Evolutionary conservation across 1,140 invertebrate genomes (phyloP).

Genomic region (Lordiphosa collinella): DNA sequence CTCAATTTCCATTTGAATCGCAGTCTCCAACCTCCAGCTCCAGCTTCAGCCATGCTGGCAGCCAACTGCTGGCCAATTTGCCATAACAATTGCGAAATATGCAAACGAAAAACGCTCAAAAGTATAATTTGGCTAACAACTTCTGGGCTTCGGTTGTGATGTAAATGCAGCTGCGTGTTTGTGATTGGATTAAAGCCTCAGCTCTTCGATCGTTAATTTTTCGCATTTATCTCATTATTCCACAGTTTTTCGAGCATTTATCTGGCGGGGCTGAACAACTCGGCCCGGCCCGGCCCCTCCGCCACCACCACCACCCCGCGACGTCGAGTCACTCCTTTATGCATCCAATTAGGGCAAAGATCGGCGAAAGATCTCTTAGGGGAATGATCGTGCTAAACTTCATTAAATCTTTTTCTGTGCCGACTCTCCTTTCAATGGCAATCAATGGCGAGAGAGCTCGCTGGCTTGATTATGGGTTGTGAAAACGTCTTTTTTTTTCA

Average conservation of each 20-base stretch:
- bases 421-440: conserved; percentile 45
- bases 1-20: not conserved
- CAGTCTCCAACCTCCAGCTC: not conserved
- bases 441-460: no score
- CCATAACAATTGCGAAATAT: conserved; percentile 69
- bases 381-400: conserved; percentile 74
- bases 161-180: conserved; percentile 76
- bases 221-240: conserved; percentile 79
- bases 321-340: conserved; percentile 11
- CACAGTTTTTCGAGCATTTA: conserved; percentile 76
- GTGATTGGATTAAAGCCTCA: conserved; percentile 69
- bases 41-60: conserved; percentile 59
- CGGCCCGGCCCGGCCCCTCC: no score
- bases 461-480: conserved; percentile 74
- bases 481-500: conserved; percentile 45
- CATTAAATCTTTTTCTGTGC: conserved; percentile 66
- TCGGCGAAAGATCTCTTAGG: conserved; percentile 46
- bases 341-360: conserved; percentile 66
- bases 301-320: not conserved
- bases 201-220: conserved; percentile 66
- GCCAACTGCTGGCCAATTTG: conserved; percentile 56
- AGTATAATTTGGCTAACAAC: conserved; percentile 60
- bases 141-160: conserved; percentile 31
- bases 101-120: conserved; percentile 43
- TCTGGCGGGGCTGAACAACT: conserved; percentile 45